A percentile compares a stretch with the other conserved stretches of the same genome.
phyloP scores from a whole-genome alignment of 2,113 vertebrate species.

The Paedocypris sp. region DNA sequence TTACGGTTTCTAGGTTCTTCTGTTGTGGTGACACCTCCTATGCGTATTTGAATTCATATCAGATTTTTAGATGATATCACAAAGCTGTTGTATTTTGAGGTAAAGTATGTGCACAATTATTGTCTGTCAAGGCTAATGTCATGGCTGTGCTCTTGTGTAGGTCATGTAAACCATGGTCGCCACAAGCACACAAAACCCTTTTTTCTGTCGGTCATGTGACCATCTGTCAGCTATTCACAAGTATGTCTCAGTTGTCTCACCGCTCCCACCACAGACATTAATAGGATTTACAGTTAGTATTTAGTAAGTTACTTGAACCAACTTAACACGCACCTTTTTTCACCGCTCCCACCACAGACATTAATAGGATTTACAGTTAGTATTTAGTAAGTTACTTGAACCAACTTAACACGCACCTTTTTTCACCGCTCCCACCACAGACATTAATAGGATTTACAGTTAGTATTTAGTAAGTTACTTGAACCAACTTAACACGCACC shows the following conservation, averaged over 20 bases:
- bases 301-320: conserved; percentile 47
- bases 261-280: conserved; percentile 45
- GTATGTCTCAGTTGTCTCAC: conserved; percentile 31
- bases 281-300: conserved; percentile 51
- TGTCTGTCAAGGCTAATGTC: conserved; percentile 50
- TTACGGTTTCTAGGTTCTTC: too few relatives aligned
- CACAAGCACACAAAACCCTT: neutral
- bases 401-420: too few relatives aligned
- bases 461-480: conserved; percentile 45
- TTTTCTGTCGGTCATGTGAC: conserved; percentile 49
- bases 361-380: conserved; percentile 56
- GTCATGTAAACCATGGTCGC: conserved; percentile 26
- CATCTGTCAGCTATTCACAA: conserved; percentile 52
- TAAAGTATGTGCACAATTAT: too few relatives aligned
- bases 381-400: conserved; percentile 47
- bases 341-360: too few relatives aligned
- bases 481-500: conserved; percentile 21
- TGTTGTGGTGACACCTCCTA: too few relatives aligned
- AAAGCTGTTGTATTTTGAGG: too few relatives aligned
- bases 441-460: conserved; percentile 58
- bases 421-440: conserved; percentile 10
- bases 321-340: too few relatives aligned
- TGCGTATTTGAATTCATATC: too few relatives aligned
- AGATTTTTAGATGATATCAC: too few relatives aligned
- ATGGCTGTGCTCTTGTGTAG: conserved; percentile 39